Conservation (phyloP, 2,113 vertebrate species). For the Apeltes quadracus region DNA sequence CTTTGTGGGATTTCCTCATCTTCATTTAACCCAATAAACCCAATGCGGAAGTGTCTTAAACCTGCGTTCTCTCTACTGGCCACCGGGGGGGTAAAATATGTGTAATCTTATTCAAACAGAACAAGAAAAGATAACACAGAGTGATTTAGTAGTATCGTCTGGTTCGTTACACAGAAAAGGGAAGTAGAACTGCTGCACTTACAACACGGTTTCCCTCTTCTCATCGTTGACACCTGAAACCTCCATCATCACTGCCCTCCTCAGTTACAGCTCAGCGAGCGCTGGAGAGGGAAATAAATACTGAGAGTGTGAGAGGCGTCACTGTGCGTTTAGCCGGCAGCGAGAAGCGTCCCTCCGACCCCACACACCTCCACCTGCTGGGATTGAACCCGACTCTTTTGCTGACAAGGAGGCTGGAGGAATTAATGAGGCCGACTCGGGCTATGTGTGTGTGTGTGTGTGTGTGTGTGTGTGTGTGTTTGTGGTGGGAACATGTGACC, state of each 20-base stretch:
- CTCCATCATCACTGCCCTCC: slow-evolving; percentile 22
- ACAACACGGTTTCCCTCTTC: slow-evolving; percentile 12
- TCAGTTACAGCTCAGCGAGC: slow-evolving; percentile 45
- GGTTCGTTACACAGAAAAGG: not conserved
- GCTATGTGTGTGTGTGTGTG: not conserved
- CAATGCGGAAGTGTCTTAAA: not conserved
- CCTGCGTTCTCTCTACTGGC: not conserved
- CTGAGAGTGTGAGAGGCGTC: slow-evolving; percentile 29
- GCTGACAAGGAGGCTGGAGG: not conserved
- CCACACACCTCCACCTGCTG: slow-evolving; percentile 26
- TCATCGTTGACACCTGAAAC: slow-evolving; percentile 20
- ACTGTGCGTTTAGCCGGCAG: slow-evolving; percentile 33
- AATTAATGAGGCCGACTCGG: slow-evolving; percentile 5
- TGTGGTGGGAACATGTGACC: slow-evolving; percentile 6
- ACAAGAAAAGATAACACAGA: not conserved
- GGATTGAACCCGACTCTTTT: slow-evolving; percentile 37
- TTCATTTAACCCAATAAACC: not conserved
- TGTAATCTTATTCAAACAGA: not conserved
- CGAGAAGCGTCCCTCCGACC: not conserved
- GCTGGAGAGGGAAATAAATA: slow-evolving; percentile 40
- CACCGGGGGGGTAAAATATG: not conserved
- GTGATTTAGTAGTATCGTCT: not conserved
- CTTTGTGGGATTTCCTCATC: not conserved
- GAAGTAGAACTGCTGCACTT: not conserved
- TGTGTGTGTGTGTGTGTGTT: not conserved